Conservation (phyloP, 2,888 invertebrate genomes). For the Dyspetes luteomarginatus region DNA sequence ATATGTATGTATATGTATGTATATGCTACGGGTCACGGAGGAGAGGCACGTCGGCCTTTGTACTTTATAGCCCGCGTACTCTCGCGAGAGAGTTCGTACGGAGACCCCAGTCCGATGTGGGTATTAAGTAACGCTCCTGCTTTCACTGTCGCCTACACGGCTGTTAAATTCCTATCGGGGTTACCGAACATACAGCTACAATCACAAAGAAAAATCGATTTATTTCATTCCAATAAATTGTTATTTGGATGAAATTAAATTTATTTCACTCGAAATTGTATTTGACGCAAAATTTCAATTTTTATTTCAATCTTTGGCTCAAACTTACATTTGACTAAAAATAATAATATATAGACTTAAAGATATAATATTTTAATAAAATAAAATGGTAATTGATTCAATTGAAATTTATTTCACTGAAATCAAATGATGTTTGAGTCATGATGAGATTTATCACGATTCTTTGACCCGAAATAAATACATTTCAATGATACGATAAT, state of each 20-base stretch:
- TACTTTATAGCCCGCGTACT: conserved; percentile 72
- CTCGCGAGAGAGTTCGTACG: conserved; percentile 36
- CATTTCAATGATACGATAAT: too few species aligned
- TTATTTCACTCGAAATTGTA: not conserved
- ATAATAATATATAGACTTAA: too few species aligned
- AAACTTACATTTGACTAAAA: not conserved
- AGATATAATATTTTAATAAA: too few species aligned
- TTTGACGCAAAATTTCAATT: not conserved
- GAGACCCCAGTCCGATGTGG: conserved; percentile 65
- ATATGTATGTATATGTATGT: not conserved
- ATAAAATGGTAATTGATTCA: too few species aligned
- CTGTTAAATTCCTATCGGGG: conserved; percentile 73
- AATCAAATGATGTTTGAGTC: too few species aligned
- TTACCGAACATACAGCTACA: conserved; percentile 24
- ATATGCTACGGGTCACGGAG: conserved; percentile 46
- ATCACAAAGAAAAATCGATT: not conserved
- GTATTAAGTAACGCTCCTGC: conserved; percentile 78
- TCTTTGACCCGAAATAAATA: too few species aligned
- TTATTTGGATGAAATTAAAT: too few species aligned
- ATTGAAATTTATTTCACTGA: too few species aligned
- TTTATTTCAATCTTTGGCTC: not conserved
- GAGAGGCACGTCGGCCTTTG: conserved; percentile 71
- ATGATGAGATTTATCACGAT: too few species aligned
- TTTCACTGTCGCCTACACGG: conserved; percentile 80
- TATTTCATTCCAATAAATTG: not conserved